Base-by-base conservation (phyloP, 2,113 vertebrate species). In the Prionailurus bengalensis region DNA sequence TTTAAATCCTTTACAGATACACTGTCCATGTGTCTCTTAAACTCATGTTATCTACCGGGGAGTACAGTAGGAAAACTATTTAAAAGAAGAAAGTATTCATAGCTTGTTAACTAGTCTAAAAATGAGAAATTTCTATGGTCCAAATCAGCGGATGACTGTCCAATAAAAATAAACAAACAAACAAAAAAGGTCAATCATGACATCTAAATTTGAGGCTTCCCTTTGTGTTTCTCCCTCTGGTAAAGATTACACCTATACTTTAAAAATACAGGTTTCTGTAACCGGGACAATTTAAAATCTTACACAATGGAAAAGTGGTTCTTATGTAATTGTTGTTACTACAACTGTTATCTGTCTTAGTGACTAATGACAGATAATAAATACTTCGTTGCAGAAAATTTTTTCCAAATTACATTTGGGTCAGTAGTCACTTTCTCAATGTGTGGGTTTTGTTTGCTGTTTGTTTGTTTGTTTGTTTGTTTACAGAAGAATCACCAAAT, bases 341-440 rank as follows among this genome's bases (percentile, higher is more conserved):
- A 58, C 42, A 97, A 95, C 31, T 96, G 48, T 96, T 97, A 94
- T 91, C 95, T 97, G 29, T 48, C 95, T 98, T 87, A 45, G 4
- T 96, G 87, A 33, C 58, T 95, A 23, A 80, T 89, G 70, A 33
- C 68, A 66, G 70, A n/a, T 70, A 70, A 96, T 89, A 95, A 97
- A 97, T 88, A 94, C 36, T 16, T 95, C 93, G 92, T 96, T 94
- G 84, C 70, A 70, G 76, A 96, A 63, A 81, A 95, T 94, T 25
- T 66, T 94, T 96, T 84, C 14, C 97, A 76, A 91, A 95, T 98
- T 87, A 84, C 80, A 97, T 51, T 87, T 79, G 70, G 91, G 84
- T 97, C 97, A 98, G 94, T n/a, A 98, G 83, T 71, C 68, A 91
- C 97, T 98, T 98, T 98, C 94, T 97, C 39, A n/a, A 92, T 98